Conservation (phyloP, 2,113 vertebrate genomes). For the Aldabrachelys gigantea region DNA sequence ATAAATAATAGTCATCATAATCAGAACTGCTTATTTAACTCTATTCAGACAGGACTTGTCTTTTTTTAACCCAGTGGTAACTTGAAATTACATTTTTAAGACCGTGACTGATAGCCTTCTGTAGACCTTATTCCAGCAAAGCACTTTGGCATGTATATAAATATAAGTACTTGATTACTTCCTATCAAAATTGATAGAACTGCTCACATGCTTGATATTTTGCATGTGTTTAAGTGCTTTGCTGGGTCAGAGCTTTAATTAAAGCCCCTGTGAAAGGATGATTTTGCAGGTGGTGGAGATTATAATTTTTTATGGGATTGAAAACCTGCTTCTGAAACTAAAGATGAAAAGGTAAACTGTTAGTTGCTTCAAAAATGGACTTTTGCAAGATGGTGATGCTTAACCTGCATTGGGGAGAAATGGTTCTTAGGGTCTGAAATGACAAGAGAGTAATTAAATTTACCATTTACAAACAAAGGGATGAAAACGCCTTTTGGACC, state of each 20-base stretch:
- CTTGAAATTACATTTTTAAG: slow-evolving; percentile 7
- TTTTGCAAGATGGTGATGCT: too few relatives aligned
- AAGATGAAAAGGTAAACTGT: too few relatives aligned
- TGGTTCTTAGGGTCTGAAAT: neutral
- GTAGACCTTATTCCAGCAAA: neutral
- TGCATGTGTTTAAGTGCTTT: too few relatives aligned
- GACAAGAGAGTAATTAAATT: neutral
- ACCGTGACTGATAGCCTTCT: neutral
- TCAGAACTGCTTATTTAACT: neutral
- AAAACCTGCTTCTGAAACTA: too few relatives aligned
- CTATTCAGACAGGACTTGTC: neutral
- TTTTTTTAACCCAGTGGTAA: neutral
- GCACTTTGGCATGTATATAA: neutral
- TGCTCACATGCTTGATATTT: too few relatives aligned
- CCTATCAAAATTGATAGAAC: too few relatives aligned
- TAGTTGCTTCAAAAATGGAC: too few relatives aligned
- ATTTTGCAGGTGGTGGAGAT: too few relatives aligned
- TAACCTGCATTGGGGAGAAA: neutral
- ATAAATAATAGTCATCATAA: neutral
- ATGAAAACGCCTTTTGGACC: neutral
- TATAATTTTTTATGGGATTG: too few relatives aligned
- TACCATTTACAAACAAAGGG: neutral
- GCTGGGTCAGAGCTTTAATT: too few relatives aligned
- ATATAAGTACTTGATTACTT: too few relatives aligned
- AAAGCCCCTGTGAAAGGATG: too few relatives aligned